A percentile compares a stretch with the other conserved stretches of the same genome.
These are phyloP conservation scores for Ephestia elutella DNA, from an alignment of 1,140 invertebrate species.

Conservation along the genomic window DNA sequence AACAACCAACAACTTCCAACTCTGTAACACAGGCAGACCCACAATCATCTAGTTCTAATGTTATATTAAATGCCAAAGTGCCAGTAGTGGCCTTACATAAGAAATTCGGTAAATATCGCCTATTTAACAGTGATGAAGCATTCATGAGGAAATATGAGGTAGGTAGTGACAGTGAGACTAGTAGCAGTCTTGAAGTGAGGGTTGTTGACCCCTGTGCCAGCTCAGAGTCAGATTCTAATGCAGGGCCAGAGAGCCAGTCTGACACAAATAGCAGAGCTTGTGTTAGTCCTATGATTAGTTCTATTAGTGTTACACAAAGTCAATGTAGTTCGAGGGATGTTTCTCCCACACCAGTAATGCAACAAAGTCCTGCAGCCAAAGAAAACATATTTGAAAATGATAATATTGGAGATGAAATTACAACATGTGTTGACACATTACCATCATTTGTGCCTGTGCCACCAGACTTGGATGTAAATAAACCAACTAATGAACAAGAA, in stretches of 20 bases:
- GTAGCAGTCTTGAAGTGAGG: constrained; percentile 66
- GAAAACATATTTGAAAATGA: neutral
- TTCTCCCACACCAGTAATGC: constrained; percentile 27
- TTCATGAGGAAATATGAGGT: constrained; percentile 56
- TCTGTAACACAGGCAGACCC: constrained; percentile 11
- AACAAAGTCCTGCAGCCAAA: neutral
- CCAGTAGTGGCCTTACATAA: constrained; percentile 62
- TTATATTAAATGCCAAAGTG: constrained; percentile 31
- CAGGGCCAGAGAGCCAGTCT: constrained; percentile 46
- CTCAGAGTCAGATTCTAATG: constrained; percentile 70
- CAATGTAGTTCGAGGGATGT: constrained; percentile 39
- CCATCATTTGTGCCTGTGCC: neutral
- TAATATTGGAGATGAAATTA: neutral
- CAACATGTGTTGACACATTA: neutral
- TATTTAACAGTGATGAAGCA: constrained; percentile 58
- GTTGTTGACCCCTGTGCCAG: constrained; percentile 66
- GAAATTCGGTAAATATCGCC: constrained; percentile 71
- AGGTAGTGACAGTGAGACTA: constrained; percentile 70
- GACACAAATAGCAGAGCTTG: constrained; percentile 47
- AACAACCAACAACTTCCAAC: neutral
- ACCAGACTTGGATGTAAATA: neutral
- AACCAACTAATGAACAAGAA: neutral
- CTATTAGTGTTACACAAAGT: constrained; percentile 24
- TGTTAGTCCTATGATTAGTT: constrained; percentile 42
- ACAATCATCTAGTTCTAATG: neutral